Evolutionary conservation across 1,140 invertebrate species (phyloP).

Genomic region (Papilio glaucus): DNA sequence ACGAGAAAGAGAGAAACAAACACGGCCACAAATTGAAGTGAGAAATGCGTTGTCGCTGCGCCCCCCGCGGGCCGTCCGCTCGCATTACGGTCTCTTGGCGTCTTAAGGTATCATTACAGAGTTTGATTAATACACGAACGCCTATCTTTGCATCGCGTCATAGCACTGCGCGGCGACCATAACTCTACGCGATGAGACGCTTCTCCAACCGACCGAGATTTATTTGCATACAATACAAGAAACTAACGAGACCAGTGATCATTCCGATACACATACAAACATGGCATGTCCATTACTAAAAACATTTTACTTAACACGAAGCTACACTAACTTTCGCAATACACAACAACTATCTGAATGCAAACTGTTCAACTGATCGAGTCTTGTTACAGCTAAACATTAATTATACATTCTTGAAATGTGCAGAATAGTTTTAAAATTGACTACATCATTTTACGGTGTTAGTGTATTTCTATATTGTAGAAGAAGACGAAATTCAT

Average conservation of each 20-base stretch:
- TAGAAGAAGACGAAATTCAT: no score
- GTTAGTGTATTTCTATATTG: no score
- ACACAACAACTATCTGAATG: no score
- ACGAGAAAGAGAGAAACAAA: conserved; percentile 66
- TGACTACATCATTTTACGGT: no score
- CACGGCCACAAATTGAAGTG: conserved; percentile 70
- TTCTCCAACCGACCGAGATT: conserved; percentile 51
- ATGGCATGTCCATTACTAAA: not conserved
- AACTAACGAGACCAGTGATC: conserved; percentile 47
- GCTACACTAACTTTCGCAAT: not conserved
- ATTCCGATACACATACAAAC: conserved; percentile 50
- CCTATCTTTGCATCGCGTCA: conserved; percentile 69
- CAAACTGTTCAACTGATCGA: not conserved
- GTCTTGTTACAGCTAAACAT: no score
- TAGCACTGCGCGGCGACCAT: conserved; percentile 55
- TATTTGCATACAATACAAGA: conserved; percentile 76
- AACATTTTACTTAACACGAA: not conserved
- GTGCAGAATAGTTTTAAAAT: no score
- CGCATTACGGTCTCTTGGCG: conserved; percentile 42
- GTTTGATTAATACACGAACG: conserved; percentile 71
- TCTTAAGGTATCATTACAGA: conserved; percentile 65
- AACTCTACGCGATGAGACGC: conserved; percentile 70
- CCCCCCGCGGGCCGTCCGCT: conserved; percentile 58
- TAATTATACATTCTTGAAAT: no score
- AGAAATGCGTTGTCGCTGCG: conserved; percentile 70